Evolutionary conservation across 2,113 vertebrate genomes (phyloP).

Genomic region (Barnardius zonarius): DNA sequence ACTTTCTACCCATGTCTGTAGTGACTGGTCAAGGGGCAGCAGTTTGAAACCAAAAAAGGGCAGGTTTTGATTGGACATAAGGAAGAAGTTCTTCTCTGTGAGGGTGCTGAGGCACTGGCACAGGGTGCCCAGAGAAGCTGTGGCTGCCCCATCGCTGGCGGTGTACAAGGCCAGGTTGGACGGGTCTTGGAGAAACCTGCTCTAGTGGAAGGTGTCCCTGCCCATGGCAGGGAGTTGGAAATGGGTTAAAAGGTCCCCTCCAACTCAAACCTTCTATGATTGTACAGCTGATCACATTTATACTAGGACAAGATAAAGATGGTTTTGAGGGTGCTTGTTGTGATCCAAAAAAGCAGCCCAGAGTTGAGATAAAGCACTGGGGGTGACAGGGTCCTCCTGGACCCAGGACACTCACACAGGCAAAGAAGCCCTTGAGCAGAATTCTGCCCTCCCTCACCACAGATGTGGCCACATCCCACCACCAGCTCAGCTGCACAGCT

Average conservation of each 20-base stretch:
- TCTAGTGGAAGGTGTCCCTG: background rate
- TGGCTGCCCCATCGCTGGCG: background rate
- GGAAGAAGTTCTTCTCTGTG: background rate
- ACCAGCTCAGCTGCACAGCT: background rate
- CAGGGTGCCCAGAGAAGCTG: background rate
- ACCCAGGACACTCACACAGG: background rate
- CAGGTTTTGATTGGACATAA: background rate
- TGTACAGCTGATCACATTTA: background rate
- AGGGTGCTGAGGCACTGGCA: background rate
- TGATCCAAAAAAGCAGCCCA: background rate
- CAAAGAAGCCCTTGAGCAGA: background rate
- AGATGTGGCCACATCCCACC: background rate
- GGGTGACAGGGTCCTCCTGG: background rate
- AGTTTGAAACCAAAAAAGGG: background rate
- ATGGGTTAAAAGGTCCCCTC: background rate
- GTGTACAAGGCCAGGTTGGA: background rate
- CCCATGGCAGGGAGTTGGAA: accelerated
- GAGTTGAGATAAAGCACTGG: accelerated
- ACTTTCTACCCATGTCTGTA: background rate
- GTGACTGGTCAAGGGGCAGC: background rate
- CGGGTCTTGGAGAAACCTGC: background rate
- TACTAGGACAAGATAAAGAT: background rate
- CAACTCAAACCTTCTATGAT: background rate
- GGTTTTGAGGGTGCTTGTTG: background rate
- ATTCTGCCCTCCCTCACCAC: background rate